Percentiles rank a stretch among this genome's conserved stretches.
Conservation (phyloP, 2,797 vertebrate genomes). For the Cryptoprocta ferox region DNA sequence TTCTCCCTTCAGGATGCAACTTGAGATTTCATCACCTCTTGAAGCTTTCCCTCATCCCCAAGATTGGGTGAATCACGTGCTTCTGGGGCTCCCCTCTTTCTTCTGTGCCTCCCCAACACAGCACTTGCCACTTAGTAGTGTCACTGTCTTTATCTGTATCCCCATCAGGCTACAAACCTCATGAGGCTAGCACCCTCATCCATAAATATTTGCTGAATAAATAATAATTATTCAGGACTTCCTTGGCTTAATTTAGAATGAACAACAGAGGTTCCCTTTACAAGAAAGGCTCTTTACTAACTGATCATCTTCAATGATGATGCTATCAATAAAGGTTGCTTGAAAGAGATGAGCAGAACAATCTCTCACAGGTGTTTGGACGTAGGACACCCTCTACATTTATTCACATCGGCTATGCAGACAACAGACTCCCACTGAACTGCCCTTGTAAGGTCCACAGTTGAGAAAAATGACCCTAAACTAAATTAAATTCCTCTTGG, state of each 20-base stretch:
- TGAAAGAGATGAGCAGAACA: background rate
- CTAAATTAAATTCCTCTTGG: background rate
- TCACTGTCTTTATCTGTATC: background rate
- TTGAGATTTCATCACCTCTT: background rate
- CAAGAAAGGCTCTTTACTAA: background rate
- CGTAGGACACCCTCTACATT: background rate
- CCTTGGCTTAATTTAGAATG: constrained; percentile 13
- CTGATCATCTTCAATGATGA: background rate
- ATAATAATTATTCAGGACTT: background rate
- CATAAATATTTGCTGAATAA: background rate
- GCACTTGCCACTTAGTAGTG: background rate
- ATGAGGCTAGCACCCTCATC: background rate
- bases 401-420: background rate
- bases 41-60: background rate
- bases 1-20: background rate
- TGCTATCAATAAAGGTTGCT: background rate
- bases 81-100: background rate
- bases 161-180: background rate
- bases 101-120: background rate
- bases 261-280: background rate
- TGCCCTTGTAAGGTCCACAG: background rate
- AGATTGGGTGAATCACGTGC: background rate
- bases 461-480: constrained; percentile 6
- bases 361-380: background rate
- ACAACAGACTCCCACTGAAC: background rate